Evolutionary conservation across 2,888 invertebrate genomes (phyloP), one percentile per base, ranked within the genome.

Genomic region (Malthinus seriepunctatus): DNA sequence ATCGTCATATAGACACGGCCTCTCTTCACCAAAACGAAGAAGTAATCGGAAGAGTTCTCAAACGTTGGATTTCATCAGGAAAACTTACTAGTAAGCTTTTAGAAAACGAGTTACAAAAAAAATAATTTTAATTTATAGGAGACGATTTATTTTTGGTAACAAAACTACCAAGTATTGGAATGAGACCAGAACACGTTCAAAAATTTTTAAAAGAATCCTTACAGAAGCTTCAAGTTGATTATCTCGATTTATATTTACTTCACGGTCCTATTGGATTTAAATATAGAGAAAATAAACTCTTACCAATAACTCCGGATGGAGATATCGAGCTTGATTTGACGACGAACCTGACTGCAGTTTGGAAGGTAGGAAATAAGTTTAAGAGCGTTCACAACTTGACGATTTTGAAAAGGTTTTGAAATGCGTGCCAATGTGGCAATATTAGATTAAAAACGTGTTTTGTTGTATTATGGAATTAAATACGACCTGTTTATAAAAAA

Each of bases 101-200:
- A n/a, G 23, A 23, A 23, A 5, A n/a, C n/a, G 23, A 3, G 23
- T 23, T n/a, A n/a, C n/a, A n/a, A n/a, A n/a, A n/a, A n/a, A n/a
- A n/a, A n/a, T n/a, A n/a, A n/a, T n/a, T n/a, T n/a, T n/a, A n/a
- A n/a, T 42, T 42, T 9, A 11, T 31, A 42, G 82, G 92, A 65
- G 88, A 89, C 67, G 89, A 93, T 34, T 77, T 93, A 0, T 93
- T 89, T 72, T 82, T 93, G 39, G 88, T 88, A 34, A 90, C 91
- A 10, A 93, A 93, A 77, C 82, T 91, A 66, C 85, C 86, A n/a
- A 83, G 85, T 8, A 76, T 80, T 69, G 84, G 86, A 84, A 67
- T 72, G 68, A 80, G 83, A 1, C 83, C 88, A 0, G 82, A 83
- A 31, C 75, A 80, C 44, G 86, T 89, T 8, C 83, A 84, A 68